These are phyloP conservation scores for Nemapogon koenigi DNA, from an alignment of 2,888 invertebrate species.

Conservation along the genomic window DNA sequence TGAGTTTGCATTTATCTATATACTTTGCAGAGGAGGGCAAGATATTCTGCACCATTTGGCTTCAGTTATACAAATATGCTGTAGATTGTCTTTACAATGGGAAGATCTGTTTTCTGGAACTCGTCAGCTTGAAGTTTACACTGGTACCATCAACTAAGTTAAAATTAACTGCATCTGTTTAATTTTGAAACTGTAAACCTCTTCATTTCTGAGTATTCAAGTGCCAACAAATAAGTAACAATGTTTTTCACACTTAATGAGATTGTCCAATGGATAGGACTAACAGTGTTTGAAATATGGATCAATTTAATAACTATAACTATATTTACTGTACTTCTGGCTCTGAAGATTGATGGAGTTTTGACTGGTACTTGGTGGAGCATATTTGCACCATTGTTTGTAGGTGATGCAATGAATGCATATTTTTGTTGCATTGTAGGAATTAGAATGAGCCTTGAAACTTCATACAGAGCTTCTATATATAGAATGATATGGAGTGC, in stretches of 20 bases:
- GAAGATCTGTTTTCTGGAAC: conserved; percentile 72
- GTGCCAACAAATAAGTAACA: conserved; percentile 35
- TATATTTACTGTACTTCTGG: conserved; percentile 83
- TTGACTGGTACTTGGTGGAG: conserved; percentile 82
- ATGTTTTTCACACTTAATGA: conserved; percentile 92
- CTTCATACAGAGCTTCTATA: conserved; percentile 78
- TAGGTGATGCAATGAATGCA: conserved; percentile 89
- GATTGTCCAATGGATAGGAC: conserved; percentile 90
- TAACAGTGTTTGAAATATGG: conserved; percentile 96
- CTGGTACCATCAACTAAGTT: conserved; percentile 86
- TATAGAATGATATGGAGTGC: conserved; percentile 85
- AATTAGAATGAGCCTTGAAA: conserved; percentile 88
- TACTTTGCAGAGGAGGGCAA: too few species aligned
- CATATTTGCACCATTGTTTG: conserved; percentile 90
- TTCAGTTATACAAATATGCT: conserved; percentile 83
- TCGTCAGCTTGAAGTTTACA: conserved; percentile 78
- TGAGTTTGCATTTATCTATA: too few species aligned
- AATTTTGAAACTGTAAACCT: too few species aligned
- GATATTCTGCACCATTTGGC: conserved; percentile 90
- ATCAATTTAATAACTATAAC: conserved; percentile 84
- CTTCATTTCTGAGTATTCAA: conserved; percentile 55
- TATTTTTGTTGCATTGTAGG: conserved; percentile 96
- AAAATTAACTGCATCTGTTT: too few species aligned
- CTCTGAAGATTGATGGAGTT: conserved; percentile 76
- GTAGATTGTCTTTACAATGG: conserved; percentile 83